Conservation (phyloP, 2,797 vertebrate genomes). For the Cyclopterus lumpus region DNA sequence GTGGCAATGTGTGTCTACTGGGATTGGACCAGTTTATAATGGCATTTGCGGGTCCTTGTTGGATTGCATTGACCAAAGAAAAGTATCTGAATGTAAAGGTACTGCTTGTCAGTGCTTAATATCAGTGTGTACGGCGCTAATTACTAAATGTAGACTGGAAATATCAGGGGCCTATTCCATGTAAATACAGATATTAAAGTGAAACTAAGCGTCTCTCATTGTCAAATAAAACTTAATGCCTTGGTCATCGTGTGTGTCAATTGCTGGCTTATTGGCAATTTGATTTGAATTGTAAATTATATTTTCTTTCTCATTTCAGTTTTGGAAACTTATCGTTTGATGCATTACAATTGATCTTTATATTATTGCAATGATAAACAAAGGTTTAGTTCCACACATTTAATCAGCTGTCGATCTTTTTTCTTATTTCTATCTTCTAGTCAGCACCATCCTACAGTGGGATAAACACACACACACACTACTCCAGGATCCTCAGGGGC, state of each 20-base stretch:
- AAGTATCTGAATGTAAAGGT: background rate
- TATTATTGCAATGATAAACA: background rate
- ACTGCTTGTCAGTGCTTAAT: constrained; percentile 14
- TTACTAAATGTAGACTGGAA: background rate
- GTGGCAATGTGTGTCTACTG: background rate
- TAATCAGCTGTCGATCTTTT: constrained; percentile 32
- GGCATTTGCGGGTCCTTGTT: constrained; percentile 23
- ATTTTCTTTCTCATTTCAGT: background rate
- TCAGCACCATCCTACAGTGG: background rate
- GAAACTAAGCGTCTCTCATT: background rate
- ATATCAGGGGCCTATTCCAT: background rate
- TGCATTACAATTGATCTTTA: background rate
- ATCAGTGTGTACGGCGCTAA: background rate
- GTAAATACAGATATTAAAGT: background rate
- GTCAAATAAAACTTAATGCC: background rate
- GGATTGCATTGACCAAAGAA: background rate
- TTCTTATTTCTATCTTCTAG: background rate
- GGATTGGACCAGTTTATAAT: constrained; percentile 26
- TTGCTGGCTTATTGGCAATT: background rate
- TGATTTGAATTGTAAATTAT: background rate
- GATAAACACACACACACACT: constrained; percentile 25
- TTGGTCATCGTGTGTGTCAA: background rate
- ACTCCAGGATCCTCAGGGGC: constrained; percentile 64
- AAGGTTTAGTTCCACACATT: background rate
- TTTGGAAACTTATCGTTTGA: background rate